Conservation (phyloP, 2,113 vertebrate genomes). For the Aphelocoma coerulescens region DNA sequence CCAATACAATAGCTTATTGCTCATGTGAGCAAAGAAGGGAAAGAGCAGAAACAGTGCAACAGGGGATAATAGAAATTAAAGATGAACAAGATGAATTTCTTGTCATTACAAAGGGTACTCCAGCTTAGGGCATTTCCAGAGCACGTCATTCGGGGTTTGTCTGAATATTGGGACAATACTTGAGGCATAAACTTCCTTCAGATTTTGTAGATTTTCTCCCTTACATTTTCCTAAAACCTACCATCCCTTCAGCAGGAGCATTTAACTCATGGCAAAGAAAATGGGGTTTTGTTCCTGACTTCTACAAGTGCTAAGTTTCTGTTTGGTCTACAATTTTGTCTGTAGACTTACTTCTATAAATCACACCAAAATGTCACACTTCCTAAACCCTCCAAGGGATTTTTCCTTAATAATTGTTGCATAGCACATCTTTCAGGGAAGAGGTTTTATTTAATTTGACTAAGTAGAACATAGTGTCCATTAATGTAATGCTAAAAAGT, state of each 20-base stretch:
- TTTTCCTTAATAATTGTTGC: not conserved
- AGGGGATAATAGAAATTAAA: not conserved
- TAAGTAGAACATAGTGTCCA: not conserved
- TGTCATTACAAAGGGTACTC: accelerated
- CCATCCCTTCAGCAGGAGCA: not conserved
- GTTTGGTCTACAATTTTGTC: not conserved
- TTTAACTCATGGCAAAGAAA: not conserved
- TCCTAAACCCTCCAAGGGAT: not conserved
- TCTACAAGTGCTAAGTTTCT: not conserved
- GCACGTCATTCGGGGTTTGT: not conserved
- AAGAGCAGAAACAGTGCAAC: not conserved
- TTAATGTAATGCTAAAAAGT: not conserved
- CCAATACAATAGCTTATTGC: not conserved
- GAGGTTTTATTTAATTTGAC: not conserved
- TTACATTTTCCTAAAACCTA: not conserved
- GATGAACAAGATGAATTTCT: not conserved
- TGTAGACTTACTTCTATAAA: not conserved
- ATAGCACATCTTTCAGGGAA: not conserved
- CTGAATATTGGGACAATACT: not conserved
- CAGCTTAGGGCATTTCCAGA: not conserved
- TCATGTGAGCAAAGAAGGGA: not conserved
- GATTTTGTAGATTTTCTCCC: not conserved
- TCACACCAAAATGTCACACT: not conserved
- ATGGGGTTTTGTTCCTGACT: not conserved
- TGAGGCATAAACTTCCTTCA: not conserved